A percentile compares a stretch with the other conserved stretches of the same genome.
Evolutionary conservation across 2,888 invertebrate species (phyloP).

Genomic region (Mesochorus sp.): DNA sequence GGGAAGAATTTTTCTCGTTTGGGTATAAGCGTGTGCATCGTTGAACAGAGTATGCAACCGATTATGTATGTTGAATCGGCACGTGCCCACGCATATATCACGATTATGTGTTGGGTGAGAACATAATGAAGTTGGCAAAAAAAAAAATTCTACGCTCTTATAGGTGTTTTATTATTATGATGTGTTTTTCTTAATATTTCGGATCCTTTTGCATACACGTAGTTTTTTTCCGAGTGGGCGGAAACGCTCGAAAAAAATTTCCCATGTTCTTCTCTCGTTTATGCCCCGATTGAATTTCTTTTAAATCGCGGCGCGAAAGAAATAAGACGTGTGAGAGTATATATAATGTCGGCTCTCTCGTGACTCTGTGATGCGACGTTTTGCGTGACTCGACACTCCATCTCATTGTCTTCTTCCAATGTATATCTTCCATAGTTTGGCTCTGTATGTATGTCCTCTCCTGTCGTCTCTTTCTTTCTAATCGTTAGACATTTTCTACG

Average conservation of each 20-base stretch:
- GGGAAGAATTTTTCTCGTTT: conserved; percentile 66
- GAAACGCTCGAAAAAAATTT: no score
- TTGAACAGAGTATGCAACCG: conserved; percentile 56
- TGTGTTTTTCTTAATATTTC: no score
- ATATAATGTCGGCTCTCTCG: neutral
- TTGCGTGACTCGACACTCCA: conserved; percentile 48
- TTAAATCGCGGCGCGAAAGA: neutral
- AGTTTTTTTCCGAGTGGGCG: no score
- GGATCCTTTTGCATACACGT: neutral
- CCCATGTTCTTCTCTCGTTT: no score
- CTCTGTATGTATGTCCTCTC: neutral
- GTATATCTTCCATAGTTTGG: conserved; percentile 12
- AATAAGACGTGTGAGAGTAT: conserved; percentile 3
- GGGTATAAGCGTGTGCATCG: conserved; percentile 70
- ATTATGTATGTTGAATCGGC: conserved; percentile 43
- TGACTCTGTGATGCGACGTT: conserved; percentile 19
- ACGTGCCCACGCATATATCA: conserved; percentile 47
- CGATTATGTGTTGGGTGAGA: conserved; percentile 29
- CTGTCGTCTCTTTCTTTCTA: neutral
- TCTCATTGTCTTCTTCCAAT: conserved; percentile 50
- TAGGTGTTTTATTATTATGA: no score
- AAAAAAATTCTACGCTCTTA: neutral
- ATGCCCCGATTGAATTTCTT: no score
- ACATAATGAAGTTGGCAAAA: conserved; percentile 3
- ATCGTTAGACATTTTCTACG: conserved; percentile 32